phyloP scores from a whole-genome alignment of 2,113 vertebrate genomes.

The Podarcis cretensis region DNA sequence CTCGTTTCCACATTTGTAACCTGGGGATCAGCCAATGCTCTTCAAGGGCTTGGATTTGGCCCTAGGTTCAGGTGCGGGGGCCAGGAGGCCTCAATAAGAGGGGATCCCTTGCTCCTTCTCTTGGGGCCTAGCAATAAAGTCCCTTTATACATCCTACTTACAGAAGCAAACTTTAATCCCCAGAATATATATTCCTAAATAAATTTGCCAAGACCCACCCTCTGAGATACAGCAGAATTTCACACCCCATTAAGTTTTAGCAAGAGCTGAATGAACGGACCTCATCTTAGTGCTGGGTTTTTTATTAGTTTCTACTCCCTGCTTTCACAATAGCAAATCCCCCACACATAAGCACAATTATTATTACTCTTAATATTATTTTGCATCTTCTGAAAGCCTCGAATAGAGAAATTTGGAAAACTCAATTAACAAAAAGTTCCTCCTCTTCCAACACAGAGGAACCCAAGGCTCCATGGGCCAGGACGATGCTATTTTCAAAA shows the following conservation, averaged over 20 bases:
- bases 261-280: constrained; percentile 10
- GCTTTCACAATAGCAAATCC: not conserved
- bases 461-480: not conserved
- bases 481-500: constrained; percentile 7
- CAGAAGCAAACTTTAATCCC: not conserved
- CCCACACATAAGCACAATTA: not conserved
- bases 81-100: too few relatives aligned
- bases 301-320: not conserved
- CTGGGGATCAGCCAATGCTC: too few relatives aligned
- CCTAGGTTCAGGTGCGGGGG: too few relatives aligned
- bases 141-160: too few relatives aligned
- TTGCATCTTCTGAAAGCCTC: not conserved
- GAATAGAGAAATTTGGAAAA: not conserved
- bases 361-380: not conserved
- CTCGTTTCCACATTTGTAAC: too few relatives aligned
- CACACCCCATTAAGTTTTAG: constrained; percentile 10
- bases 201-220: not conserved
- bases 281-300: not conserved
- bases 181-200: not conserved
- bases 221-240: not conserved
- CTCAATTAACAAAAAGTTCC: not conserved
- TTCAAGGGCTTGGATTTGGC: too few relatives aligned
- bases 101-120: not conserved
- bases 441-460: not conserved
- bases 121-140: too few relatives aligned